Evolutionary conservation across 2,113 vertebrate species (phyloP), one percentile per base, ranked within the genome.

Genomic region (Isichthys henryi): DNA sequence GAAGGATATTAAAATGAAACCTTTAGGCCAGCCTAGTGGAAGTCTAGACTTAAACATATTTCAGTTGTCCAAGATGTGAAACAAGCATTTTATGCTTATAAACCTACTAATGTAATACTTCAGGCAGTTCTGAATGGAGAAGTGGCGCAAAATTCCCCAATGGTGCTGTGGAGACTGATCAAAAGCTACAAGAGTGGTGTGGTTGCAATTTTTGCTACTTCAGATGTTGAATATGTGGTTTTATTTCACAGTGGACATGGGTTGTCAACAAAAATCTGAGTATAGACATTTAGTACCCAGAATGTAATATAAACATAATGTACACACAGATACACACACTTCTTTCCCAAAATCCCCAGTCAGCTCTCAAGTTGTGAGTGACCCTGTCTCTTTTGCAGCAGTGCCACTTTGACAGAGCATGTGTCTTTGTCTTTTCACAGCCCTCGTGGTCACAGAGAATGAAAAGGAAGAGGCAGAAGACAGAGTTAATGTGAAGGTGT

Each of bases 381-480:
- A 53, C 50, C 50, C 19, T 85, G 46, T 49, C 23, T n/a, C 15
- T 46, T 45, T 7, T 31, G 13, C 15, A 52, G 85, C 85, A 84
- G 43, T 87, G 85, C 13, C 85, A 3, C 46, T 3, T 15, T 87
- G 50, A 53, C 85, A 87, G 48, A 49, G n/a, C 27, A 49, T 35
- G 39, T 10, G n/a, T 87, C 50, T 56, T 27, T 84, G 70, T 70
- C 45, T 43, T 35, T 50, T 62, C 19, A 31, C 52, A 90, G 82
- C 46, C 70, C 82, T 27, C 21, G 1, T 43, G 6, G 80, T 43
- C 53, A 92, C 94, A 91, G 95, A 96, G 92, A 95, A 93, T 43
- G 95, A 96, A 93, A 96, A 95, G 93, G 93, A 94, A 74, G 95
- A 95, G 93, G 94, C 94, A 80, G 95, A 96, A 93, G 95, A 96